A percentile compares a stretch with the other conserved stretches of the same genome.
These are phyloP conservation scores for Mamestra brassicae DNA, from an alignment of 2,888 invertebrate species.

Conservation along the genomic window DNA sequence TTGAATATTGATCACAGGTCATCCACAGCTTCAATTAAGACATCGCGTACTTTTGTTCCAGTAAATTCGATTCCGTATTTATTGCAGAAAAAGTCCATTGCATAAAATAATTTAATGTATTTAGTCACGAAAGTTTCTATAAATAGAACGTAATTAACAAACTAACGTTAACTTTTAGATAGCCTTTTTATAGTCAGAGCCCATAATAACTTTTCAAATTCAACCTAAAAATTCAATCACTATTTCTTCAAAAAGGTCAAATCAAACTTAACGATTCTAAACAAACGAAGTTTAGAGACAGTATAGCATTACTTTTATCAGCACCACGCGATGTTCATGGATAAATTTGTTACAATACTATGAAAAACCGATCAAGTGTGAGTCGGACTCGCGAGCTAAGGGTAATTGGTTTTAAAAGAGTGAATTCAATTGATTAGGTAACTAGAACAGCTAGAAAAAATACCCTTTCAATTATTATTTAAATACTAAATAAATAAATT, in stretches of 20 bases:
- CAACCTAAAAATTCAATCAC: no score
- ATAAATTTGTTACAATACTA: no score
- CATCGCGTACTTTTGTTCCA: background rate
- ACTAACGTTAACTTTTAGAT: background rate
- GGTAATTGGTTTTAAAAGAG: no score
- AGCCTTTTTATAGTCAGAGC: background rate
- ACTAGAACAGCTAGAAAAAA: no score
- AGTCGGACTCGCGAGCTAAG: no score
- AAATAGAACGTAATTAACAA: background rate
- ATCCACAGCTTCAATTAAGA: background rate
- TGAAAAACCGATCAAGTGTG: no score
- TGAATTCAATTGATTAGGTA: no score
- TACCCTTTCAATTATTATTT: no score
- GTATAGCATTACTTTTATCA: background rate
- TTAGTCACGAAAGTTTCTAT: background rate
- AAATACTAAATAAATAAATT: no score
- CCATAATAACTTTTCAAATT: background rate
- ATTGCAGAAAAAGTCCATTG: background rate
- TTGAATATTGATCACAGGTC: background rate
- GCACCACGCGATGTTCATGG: no score
- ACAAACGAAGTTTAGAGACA: background rate
- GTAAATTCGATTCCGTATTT: background rate
- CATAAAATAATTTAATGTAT: background rate
- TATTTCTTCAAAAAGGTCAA: conserved; percentile 6
- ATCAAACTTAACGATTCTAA: conserved; percentile 26